These are phyloP conservation scores for Periparus ater DNA, from an alignment of 2,797 vertebrate genomes.

Conservation along the genomic window DNA sequence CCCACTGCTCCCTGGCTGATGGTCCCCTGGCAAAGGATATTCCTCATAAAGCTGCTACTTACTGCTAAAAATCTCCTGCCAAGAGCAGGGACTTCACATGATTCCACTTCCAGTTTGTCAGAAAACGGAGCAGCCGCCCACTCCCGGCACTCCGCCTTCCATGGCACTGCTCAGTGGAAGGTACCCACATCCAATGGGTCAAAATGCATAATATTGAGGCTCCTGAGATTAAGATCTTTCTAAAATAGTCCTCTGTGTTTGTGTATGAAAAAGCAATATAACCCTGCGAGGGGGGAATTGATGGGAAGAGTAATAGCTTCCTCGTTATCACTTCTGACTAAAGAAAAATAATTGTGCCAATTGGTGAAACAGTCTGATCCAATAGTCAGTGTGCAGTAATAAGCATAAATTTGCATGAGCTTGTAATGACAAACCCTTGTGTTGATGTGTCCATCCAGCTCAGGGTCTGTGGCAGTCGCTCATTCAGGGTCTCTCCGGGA, in stretches of 20 bases:
- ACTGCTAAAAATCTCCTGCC: conserved; percentile 48
- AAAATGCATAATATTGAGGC: not conserved
- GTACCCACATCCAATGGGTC: not conserved
- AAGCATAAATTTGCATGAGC: not conserved
- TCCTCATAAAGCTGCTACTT: conserved; percentile 61
- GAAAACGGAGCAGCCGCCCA: not conserved
- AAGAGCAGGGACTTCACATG: conserved; percentile 5
- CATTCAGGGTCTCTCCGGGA: not conserved
- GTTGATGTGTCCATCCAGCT: not conserved
- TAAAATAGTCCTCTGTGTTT: not conserved
- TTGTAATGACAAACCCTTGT: not conserved
- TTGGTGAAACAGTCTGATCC: not conserved
- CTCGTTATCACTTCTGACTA: not conserved
- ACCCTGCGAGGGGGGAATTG: not conserved
- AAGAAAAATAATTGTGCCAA: not conserved
- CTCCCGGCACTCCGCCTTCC: not conserved
- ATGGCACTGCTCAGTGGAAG: not conserved
- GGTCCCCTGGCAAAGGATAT: conserved; percentile 56
- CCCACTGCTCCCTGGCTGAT: conserved; percentile 42
- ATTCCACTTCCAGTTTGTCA: conserved; percentile 32
- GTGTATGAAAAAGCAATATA: not conserved
- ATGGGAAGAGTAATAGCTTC: not conserved
- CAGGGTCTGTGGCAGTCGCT: not conserved
- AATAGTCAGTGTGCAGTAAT: not conserved
- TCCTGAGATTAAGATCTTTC: not conserved